phyloP scores from a whole-genome alignment of 2,888 invertebrate genomes.

The Cryptus armator region DNA sequence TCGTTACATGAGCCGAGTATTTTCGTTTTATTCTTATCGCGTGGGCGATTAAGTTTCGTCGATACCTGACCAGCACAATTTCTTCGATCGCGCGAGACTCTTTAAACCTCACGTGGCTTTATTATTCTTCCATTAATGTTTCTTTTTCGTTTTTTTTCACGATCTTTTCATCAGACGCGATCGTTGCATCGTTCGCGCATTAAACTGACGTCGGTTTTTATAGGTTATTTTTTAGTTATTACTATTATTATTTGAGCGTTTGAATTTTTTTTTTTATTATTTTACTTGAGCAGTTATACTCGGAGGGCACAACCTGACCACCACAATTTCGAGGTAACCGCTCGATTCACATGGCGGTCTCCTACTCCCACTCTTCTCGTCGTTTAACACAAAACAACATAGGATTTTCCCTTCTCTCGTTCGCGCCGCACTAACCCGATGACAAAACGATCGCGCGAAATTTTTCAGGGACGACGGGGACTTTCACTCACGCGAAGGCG shows the following conservation, averaged over 20 bases:
- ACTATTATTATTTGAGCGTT: background rate
- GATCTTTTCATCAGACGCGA: background rate
- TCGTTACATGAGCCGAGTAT: background rate
- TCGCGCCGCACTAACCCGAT: slow-evolving; percentile 15
- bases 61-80: slow-evolving; percentile 55
- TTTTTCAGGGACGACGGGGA: slow-evolving; percentile 54
- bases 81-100: slow-evolving; percentile 3
- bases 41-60: background rate
- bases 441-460: slow-evolving; percentile 26
- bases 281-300: background rate
- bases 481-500: slow-evolving; percentile 24
- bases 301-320: slow-evolving; percentile 50
- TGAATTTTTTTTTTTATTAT: background rate
- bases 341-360: slow-evolving; percentile 30
- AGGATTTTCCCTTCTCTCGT: background rate
- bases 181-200: slow-evolving; percentile 2
- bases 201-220: background rate
- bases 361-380: slow-evolving; percentile 6
- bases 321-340: slow-evolving; percentile 52
- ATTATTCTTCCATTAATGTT: background rate
- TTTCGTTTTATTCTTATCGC: background rate
- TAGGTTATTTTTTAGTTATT: background rate
- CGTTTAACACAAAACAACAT: slow-evolving; percentile 9
- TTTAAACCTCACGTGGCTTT: slow-evolving; percentile 18
- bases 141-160: background rate